These are phyloP conservation scores for Eilema depressum DNA, from an alignment of 2,888 invertebrate species.

Conservation along the genomic window DNA sequence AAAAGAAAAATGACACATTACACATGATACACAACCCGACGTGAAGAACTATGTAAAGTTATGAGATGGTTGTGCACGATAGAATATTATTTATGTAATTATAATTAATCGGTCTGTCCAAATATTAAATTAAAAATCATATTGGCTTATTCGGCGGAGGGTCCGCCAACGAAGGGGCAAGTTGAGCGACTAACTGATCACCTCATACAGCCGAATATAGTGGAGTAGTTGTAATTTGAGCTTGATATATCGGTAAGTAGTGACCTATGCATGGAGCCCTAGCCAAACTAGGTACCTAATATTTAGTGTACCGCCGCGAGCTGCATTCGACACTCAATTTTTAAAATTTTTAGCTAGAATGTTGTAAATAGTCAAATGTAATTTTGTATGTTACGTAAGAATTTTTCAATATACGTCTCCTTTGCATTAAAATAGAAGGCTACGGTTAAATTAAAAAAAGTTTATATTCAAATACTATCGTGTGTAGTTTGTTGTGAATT, in stretches of 20 bases:
- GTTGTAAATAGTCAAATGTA: conserved; percentile 84
- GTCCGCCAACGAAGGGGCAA: conserved; percentile 48
- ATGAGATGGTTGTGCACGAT: conserved; percentile 86
- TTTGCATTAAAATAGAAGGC: conserved; percentile 82
- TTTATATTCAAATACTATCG: conserved; percentile 80
- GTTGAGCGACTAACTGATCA: conserved; percentile 34
- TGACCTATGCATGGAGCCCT: conserved; percentile 78
- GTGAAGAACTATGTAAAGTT: conserved; percentile 67
- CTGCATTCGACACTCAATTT: conserved; percentile 69
- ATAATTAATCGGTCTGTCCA: conserved; percentile 81
- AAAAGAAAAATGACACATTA: conserved; percentile 30
- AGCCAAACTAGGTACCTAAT: conserved; percentile 78
- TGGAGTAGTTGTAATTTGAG: conserved; percentile 68
- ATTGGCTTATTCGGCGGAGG: conserved; percentile 65
- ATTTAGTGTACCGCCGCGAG: conserved; percentile 73
- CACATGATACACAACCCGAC: conserved; percentile 46
- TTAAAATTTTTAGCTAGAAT: conserved; percentile 77
- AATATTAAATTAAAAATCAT: conserved; percentile 56
- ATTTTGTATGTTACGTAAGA: conserved; percentile 85
- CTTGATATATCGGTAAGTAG: conserved; percentile 74
- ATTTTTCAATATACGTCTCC: conserved; percentile 82
- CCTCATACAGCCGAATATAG: conserved; percentile 48
- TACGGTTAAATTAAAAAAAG: conserved; percentile 75
- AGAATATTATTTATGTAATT: conserved; percentile 73
- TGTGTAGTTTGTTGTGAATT: conserved; percentile 85